Conservation (phyloP, 2,797 vertebrate genomes). For the Gymnopithys bicolor region DNA sequence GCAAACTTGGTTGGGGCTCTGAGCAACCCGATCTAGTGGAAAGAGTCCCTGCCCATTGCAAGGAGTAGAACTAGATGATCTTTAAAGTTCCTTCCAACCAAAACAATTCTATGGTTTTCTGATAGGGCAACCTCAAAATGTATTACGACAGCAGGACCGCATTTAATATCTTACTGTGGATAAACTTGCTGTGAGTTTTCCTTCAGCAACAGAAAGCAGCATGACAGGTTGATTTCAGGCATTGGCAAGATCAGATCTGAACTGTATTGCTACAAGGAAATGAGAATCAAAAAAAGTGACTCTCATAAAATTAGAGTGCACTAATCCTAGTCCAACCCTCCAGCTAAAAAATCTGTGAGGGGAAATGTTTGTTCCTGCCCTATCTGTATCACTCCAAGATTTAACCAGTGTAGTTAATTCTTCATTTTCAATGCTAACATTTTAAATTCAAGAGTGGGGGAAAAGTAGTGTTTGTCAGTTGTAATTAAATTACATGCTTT, state of each 20-base stretch:
- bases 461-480: neutral
- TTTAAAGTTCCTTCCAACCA: neutral
- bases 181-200: neutral
- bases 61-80: neutral
- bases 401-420: conserved; percentile 1
- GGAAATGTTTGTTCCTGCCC: neutral
- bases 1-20: too few species aligned
- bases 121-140: neutral
- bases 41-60: neutral
- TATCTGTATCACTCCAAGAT: neutral
- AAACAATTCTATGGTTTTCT: neutral
- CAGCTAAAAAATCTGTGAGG: neutral
- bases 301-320: neutral
- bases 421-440: neutral
- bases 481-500: conserved; percentile 47
- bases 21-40: neutral
- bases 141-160: neutral
- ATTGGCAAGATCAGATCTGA: neutral
- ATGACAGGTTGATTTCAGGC: neutral
- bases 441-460: neutral
- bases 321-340: neutral
- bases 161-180: neutral
- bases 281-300: neutral
- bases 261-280: neutral
- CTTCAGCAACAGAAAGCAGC: neutral